These are phyloP conservation scores for Eulemur rufifrons DNA, from an alignment of 2,113 vertebrate genomes.

Conservation along the genomic window DNA sequence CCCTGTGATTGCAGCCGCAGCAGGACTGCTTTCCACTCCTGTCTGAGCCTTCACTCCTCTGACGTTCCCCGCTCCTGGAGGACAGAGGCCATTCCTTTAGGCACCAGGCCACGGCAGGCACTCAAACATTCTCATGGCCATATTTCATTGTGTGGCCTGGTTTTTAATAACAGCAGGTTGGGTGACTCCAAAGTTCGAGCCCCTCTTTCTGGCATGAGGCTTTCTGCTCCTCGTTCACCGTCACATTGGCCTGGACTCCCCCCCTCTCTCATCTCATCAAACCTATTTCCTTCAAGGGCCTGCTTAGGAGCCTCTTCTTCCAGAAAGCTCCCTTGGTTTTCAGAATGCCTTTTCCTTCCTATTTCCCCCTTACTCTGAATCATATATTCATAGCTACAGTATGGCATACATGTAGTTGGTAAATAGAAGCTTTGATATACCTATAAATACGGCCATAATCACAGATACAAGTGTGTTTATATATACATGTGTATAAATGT, in stretches of 20 bases:
- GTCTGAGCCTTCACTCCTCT: too few relatives aligned
- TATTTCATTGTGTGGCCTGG: neutral
- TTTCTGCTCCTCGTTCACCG: neutral
- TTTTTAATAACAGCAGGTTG: neutral
- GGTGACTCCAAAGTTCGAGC: neutral
- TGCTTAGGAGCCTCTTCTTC: neutral
- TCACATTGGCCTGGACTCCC: accelerated
- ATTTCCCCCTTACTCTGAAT: neutral
- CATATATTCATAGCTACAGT: neutral
- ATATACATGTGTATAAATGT: neutral
- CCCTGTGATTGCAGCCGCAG: too few relatives aligned
- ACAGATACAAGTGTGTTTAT: neutral
- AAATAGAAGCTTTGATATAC: neutral
- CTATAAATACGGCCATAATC: neutral
- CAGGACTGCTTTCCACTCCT: neutral
- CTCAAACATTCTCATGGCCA: neutral
- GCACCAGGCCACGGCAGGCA: neutral
- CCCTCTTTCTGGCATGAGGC: neutral
- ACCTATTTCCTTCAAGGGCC: neutral
- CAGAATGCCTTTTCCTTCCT: neutral
- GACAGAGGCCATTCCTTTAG: neutral
- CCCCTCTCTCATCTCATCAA: neutral
- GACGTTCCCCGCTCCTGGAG: neutral
- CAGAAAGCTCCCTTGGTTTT: neutral
- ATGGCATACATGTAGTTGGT: neutral